Evolutionary conservation across 2,797 vertebrate genomes (phyloP).

Genomic region (Triplophysa bombifrons): DNA sequence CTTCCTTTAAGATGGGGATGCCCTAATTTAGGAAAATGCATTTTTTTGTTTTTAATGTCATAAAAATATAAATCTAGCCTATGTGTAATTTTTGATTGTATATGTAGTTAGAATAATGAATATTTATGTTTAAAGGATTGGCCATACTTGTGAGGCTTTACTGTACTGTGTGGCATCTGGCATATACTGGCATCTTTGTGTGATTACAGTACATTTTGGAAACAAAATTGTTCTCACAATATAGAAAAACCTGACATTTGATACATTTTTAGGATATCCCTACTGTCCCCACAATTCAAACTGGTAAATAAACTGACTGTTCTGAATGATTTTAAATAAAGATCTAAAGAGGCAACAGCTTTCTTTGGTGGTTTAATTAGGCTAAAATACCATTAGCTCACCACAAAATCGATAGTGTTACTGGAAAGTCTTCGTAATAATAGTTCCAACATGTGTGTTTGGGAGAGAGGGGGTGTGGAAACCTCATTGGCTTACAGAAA

Average conservation of each 20-base stretch:
- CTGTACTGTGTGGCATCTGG: no score
- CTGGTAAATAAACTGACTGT: background rate
- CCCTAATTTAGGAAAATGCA: no score
- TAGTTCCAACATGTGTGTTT: constrained; percentile 19
- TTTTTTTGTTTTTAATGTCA: no score
- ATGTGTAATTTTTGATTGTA: no score
- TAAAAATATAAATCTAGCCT: no score
- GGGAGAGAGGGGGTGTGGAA: constrained; percentile 6
- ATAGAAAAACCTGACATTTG: background rate
- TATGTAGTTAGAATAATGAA: no score
- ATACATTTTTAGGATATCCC: background rate
- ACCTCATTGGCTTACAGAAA: constrained; percentile 40
- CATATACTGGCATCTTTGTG: background rate
- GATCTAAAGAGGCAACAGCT: background rate
- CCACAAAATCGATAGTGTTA: background rate
- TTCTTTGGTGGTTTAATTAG: background rate
- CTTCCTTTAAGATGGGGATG: no score
- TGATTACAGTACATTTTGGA: background rate
- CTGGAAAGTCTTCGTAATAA: background rate
- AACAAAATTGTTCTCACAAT: background rate
- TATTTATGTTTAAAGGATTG: no score
- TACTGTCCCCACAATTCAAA: background rate
- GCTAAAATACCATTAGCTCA: background rate
- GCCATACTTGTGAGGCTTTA: no score
- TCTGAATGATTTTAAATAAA: background rate